Base-by-base conservation (phyloP, 2,888 invertebrate genomes). In the Meloe dianella region DNA sequence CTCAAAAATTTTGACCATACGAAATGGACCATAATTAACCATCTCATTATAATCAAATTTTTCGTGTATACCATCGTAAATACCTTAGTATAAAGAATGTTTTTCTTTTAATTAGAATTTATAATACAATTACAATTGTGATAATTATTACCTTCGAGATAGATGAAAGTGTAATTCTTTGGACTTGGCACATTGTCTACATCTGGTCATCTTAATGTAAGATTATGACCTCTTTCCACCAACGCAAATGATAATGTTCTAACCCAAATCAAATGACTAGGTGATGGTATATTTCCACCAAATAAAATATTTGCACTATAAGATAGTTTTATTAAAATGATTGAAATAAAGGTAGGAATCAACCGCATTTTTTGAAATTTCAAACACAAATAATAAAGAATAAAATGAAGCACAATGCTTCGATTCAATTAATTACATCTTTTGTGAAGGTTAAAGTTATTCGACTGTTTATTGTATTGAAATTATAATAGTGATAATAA, bases 11-110 rank as follows among this genome's bases (percentile, higher is more conserved):
- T 20, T 32, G 0, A 59, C 35, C 59, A 60, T 64, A 22, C 29
- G 10, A 5, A 59, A 17, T 64, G 64, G 29, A 47, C 59, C 32
- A 22, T 59, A 60, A 22, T 24, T 59, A 7, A 54, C n/a, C 59
- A 64, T 30, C n/a, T 64, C 51, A 14, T 64, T 64, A 64, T 54
- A 51, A 22, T 59, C 59, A 10, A 51, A 59, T 17, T 20, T 47
- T 7, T 59, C 32, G 30, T 64, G n/a, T 9, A 64, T 12, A n/a
- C 12, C 30, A n/a, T 60, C 64, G 20, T 60, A 60, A 35, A 64
- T n/a, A 27, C 60, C 64, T 64, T 20, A 9, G 14, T 9, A 17
- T 17, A n/a, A 51, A 64, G 32, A n/a, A 24, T 20, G 2, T n/a
- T 1, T 56, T 27, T n/a, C n/a, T 14, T 17, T 56, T 56, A 56